phyloP scores from a whole-genome alignment of 2,888 invertebrate species.

The Campoletis raptor region DNA sequence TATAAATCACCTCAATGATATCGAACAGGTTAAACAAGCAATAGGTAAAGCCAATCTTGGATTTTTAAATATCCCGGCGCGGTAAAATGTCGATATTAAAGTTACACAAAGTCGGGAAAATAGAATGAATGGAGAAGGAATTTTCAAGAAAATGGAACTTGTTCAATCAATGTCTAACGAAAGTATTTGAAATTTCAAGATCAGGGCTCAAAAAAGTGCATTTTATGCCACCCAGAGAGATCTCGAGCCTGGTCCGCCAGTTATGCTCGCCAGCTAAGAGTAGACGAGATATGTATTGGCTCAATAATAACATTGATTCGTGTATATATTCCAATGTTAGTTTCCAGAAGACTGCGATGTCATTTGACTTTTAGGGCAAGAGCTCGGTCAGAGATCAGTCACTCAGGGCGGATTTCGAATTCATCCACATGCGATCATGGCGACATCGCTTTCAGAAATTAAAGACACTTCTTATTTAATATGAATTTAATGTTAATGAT shows the following conservation, averaged over 20 bases:
- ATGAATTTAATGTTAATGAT: conserved; percentile 44
- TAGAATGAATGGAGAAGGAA: conserved; percentile 65
- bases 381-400: conserved; percentile 32
- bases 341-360: conserved; percentile 22
- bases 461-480: not conserved
- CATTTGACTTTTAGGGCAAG: conserved; percentile 40
- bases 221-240: conserved; percentile 25
- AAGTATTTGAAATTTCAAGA: conserved; percentile 5
- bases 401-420: conserved; percentile 49
- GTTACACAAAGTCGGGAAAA: conserved; percentile 69
- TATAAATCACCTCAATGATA: conserved; percentile 74
- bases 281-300: conserved; percentile 56
- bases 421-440: not conserved
- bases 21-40: conserved; percentile 75
- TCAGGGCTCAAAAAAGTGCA: conserved; percentile 1
- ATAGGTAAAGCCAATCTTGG: conserved; percentile 77
- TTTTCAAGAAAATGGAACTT: conserved; percentile 20
- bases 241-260: conserved; percentile 70
- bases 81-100: conserved; percentile 20
- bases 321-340: conserved; percentile 28
- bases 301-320: conserved; percentile 16
- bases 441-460: conserved; percentile 1
- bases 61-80: conserved; percentile 78
- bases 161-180: not conserved
- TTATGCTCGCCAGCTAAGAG: conserved; percentile 75